Evolutionary conservation across 2,797 vertebrate genomes (phyloP).

Genomic region (Ammospiza maritima): DNA sequence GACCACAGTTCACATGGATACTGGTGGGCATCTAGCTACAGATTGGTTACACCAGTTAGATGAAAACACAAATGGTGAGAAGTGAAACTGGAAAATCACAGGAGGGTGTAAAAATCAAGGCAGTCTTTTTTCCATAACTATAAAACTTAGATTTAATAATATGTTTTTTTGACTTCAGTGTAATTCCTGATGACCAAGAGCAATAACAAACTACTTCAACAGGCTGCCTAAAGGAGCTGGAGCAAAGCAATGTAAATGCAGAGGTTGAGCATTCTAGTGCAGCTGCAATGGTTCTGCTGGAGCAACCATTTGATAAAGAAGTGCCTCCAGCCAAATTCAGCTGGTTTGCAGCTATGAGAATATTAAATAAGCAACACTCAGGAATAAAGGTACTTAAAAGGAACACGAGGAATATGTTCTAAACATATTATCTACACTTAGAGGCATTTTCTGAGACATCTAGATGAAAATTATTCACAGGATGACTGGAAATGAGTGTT

Average conservation of each 20-base stretch:
- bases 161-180: not conserved
- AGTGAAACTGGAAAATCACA: not conserved
- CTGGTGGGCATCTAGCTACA: not conserved
- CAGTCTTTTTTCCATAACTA: not conserved
- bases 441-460: not conserved
- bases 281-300: not conserved
- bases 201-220: not conserved
- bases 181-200: not conserved
- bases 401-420: not conserved
- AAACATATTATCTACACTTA: not conserved
- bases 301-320: not conserved
- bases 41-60: not conserved
- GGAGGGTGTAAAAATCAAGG: not conserved
- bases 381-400: not conserved
- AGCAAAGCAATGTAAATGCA: not conserved
- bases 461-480: not conserved
- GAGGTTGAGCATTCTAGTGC: not conserved
- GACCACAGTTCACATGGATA: not conserved
- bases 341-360: not conserved
- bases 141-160: not conserved
- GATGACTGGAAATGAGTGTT: not conserved
- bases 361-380: not conserved
- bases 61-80: not conserved
- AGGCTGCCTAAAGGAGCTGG: not conserved
- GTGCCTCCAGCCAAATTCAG: not conserved